These are phyloP conservation scores for Bombycilla garrulus DNA, from an alignment of 2,113 vertebrate species.

Conservation along the genomic window DNA sequence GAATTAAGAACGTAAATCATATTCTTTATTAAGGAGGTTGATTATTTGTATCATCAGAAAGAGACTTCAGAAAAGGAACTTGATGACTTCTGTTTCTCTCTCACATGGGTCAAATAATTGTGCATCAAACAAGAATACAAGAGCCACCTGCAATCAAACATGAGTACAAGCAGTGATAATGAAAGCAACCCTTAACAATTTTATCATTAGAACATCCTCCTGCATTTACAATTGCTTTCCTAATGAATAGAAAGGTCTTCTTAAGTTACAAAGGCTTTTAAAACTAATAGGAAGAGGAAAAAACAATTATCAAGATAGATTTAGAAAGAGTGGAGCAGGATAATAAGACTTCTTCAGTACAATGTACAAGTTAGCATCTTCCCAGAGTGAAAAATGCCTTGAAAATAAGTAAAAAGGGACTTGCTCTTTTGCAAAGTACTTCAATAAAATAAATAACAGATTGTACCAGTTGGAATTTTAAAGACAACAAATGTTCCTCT, in stretches of 20 bases:
- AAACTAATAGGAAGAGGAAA: neutral
- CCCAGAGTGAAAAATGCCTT: neutral
- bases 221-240: neutral
- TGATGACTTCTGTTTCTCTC: neutral
- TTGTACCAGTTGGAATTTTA: slow-evolving; percentile 29
- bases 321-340: neutral
- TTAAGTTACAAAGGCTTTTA: neutral
- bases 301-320: neutral
- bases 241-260: neutral
- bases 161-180: rapidly evolving
- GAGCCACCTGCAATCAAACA: neutral
- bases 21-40: neutral
- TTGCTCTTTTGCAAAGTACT: neutral
- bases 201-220: neutral
- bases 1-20: neutral
- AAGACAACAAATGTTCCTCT: slow-evolving; percentile 31
- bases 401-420: neutral
- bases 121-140: neutral
- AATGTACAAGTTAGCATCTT: neutral
- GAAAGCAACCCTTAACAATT: neutral
- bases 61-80: neutral
- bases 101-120: neutral
- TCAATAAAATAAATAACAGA: neutral
- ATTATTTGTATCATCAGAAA: neutral
- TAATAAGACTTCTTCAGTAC: neutral